A percentile compares a stretch with the other conserved stretches of the same genome.
phyloP scores from a whole-genome alignment of 2,797 vertebrate genomes.

The Pachyuromys duprasi region DNA sequence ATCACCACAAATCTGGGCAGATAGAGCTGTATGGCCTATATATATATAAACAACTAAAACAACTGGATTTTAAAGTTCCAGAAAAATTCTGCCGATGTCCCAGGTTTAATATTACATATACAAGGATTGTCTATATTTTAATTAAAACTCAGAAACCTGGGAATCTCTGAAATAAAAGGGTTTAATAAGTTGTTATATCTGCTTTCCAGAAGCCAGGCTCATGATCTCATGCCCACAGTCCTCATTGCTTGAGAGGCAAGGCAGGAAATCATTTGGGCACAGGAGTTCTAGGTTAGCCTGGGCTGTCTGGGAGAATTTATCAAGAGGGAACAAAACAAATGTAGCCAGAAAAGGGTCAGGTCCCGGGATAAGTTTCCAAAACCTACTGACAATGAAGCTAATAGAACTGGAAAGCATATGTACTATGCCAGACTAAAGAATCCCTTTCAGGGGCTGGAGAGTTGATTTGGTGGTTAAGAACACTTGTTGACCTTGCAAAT shows the following conservation, averaged over 20 bases:
- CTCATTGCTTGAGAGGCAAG: neutral
- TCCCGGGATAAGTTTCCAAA: neutral
- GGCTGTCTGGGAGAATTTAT: neutral
- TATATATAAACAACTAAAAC: neutral
- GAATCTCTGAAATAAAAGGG: neutral
- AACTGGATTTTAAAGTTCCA: constrained; percentile 42
- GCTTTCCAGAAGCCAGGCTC: neutral
- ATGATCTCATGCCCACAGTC: no score
- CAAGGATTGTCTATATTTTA: neutral
- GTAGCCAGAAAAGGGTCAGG: neutral
- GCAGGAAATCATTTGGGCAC: neutral
- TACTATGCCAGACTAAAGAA: neutral
- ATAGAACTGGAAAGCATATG: neutral
- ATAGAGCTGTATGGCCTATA: neutral
- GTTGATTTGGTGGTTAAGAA: neutral
- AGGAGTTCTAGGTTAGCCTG: neutral
- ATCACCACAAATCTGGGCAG: neutral
- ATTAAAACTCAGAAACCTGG: neutral
- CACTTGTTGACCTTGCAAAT: neutral
- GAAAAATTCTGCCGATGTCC: neutral
- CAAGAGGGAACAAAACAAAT: neutral
- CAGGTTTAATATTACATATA: neutral
- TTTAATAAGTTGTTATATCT: neutral
- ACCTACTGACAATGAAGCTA: neutral
- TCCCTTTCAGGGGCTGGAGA: neutral